Base-by-base conservation (phyloP, 1,140 invertebrate species). In the Wasmannia auropunctata region DNA sequence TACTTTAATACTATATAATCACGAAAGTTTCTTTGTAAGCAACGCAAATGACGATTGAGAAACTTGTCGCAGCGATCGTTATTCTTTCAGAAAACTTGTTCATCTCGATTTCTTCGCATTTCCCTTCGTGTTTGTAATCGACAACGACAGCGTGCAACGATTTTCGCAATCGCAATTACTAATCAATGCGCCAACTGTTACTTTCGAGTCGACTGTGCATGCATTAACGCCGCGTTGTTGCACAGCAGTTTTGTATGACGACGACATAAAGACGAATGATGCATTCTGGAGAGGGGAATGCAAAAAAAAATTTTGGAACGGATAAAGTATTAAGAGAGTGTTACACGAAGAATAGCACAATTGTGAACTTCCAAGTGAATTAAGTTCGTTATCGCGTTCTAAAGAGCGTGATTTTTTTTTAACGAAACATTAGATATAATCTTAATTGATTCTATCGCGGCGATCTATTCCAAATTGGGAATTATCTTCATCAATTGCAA, bases 151-250 rank as follows among this genome's bases (percentile, higher is more conserved):
- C 31, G 16, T 51, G 34, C 51, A 16, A 22, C 14, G 72, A 58
- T 75, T 75, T 75, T 75, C 72, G 72, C 72, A 75, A 75, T 56
- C n/a, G n/a, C n/a, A n/a, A n/a, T n/a, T n/a, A 25, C 49, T 75
- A 75, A 75, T 75, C 72, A 75, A 75, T 75, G 51, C 22, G 51
- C 51, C 72, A 75, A 75, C 72, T 75, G 72, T 75, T 75, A 22
- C 72, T 58, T 49, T 74, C 72, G 51, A 56, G 34, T 37, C 51
- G 72, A 37, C 28, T 37, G 31, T 51, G 72, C 31, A 56, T 75
- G 51, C 72, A 75, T 75, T 75, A 75, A 54, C 34, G 34, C 34
- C 49, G 31, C 49, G 22, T 51, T 25, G 28, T 74, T 65, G 34
- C 34, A 65, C 37, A 14, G 63, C 22, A 43, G 22, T 43, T 67